Base-by-base conservation (phyloP, 2,797 vertebrate species). In the Anabacerthia variegaticeps region DNA sequence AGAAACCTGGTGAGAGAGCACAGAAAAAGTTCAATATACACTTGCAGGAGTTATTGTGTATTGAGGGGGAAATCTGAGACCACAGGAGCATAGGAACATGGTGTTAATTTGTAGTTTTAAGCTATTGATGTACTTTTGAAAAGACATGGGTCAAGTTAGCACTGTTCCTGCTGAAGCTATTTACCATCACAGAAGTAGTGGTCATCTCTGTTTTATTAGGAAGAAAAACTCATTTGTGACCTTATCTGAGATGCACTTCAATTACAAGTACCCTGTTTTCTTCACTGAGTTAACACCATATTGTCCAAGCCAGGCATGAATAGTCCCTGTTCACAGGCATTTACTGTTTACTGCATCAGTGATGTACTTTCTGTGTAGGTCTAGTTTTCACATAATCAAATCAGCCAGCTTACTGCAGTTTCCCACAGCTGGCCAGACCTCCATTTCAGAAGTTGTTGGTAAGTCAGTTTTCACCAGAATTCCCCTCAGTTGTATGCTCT, bases 51-150 rank as follows among this genome's bases (percentile, higher is more conserved):
- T 49, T 88, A 6, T 26, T 92, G 20, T 43, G 55, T 81, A 51
- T 63, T 37, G 24, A 55, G 36, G 28, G 36, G 46, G 36, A 78
- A 86, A 76, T 41, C 65, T 61, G 32, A 82, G 72, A 66, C 34
- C 18, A 54, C 30, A 46, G 28, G 37, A 88, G 3, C 24, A 24
- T 44, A 88, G 21, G 14, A 88, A 87, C n/a, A 51, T 3, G 3
- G 23, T 48, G 34, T 72, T 89, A 91, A 92, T 71, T 89, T 83
- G 49, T 62, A 86, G 18, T 71, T 88, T 93, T 88, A 80, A 88
- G 85, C n/a, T 89, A 43, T 8, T 68, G 28, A 78, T 66, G 36
- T 30, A 62, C 61, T 80, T 92, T 74, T 78, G 0, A 72, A 84
- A 52, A 92, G 15, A 63, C 26, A 37, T 49, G 6, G 44, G 23